Evolutionary conservation across 2,113 vertebrate genomes (phyloP).

Genomic region (Gavialis gangeticus): DNA sequence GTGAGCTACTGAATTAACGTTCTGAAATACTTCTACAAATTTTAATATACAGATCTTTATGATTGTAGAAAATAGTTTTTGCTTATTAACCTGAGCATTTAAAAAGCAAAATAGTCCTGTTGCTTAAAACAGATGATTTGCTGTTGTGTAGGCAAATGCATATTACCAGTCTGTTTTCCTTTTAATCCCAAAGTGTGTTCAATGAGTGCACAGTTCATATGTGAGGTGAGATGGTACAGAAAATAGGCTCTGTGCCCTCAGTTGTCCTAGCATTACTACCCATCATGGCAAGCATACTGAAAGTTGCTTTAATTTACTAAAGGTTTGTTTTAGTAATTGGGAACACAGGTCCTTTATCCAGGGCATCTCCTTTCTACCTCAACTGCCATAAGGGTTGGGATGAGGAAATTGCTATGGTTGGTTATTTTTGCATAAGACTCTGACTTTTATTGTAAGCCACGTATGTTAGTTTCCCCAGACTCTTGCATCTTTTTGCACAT

Average conservation of each 20-base stretch:
- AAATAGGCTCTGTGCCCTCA: background rate
- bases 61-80: background rate
- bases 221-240: background rate
- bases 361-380: background rate
- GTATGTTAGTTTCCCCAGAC: background rate
- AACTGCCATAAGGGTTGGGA: background rate
- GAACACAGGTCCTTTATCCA: background rate
- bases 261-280: background rate
- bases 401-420: rapidly evolving
- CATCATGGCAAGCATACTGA: background rate
- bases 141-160: background rate
- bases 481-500: background rate
- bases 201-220: background rate
- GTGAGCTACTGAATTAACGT: background rate
- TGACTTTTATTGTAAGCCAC: background rate
- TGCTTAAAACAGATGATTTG: background rate
- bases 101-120: constrained; percentile 5
- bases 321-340: background rate
- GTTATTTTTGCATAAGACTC: background rate
- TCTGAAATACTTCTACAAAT: background rate
- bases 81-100: background rate
- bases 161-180: background rate
- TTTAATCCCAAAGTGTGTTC: constrained; percentile 13
- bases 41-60: background rate
- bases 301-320: background rate